Evolutionary conservation across 2,797 vertebrate genomes (phyloP).

Genomic region (Ceyx erithaca): DNA sequence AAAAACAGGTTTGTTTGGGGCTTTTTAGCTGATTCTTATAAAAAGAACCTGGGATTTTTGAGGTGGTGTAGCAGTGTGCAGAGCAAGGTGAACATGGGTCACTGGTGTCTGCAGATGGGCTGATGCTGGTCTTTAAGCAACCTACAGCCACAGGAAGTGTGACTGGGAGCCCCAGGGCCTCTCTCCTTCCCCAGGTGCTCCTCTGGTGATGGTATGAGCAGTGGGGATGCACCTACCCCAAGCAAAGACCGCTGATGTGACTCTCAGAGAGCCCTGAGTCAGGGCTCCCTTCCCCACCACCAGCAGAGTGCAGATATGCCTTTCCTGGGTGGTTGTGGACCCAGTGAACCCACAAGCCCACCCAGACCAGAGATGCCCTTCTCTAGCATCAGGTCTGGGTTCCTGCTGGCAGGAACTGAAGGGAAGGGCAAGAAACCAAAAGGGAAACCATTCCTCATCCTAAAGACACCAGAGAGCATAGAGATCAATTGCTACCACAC

Average conservation of each 20-base stretch:
- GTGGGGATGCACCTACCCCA: rapidly evolving
- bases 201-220: background rate
- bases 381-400: rapidly evolving
- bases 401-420: background rate
- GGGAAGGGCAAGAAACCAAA: background rate
- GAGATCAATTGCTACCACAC: background rate
- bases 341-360: background rate
- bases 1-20: background rate
- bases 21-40: background rate
- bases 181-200: background rate
- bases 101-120: background rate
- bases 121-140: background rate
- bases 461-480: background rate
- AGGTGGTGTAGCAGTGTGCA: background rate
- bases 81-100: background rate
- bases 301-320: background rate
- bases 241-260: background rate
- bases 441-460: background rate
- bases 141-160: background rate
- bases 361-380: background rate
- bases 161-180: background rate
- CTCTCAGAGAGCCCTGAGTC: background rate
- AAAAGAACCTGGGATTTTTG: background rate
- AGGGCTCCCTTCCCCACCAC: background rate
- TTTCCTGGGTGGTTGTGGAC: background rate